phyloP scores from a whole-genome alignment of 2,113 vertebrate genomes.

The Drymodes brunneopygia region DNA sequence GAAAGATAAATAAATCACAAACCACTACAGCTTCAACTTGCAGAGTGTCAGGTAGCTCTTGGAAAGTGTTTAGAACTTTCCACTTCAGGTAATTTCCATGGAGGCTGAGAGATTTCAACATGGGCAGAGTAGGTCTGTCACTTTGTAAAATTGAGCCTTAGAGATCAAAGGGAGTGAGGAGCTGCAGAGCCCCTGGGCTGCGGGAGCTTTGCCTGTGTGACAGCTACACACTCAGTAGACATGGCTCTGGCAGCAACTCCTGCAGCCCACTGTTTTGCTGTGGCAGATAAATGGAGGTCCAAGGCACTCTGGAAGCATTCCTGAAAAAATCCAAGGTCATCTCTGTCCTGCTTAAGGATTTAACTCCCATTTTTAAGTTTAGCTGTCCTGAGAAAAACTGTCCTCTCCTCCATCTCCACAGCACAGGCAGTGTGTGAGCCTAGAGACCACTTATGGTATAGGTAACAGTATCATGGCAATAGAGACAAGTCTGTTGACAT shows the following conservation, averaged over 20 bases:
- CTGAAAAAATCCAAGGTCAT: neutral
- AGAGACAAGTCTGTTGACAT: neutral
- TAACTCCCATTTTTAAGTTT: neutral
- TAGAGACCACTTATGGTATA: neutral
- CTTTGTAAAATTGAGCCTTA: neutral
- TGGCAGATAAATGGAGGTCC: neutral
- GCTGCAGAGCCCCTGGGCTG: neutral
- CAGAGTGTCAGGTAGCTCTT: neutral
- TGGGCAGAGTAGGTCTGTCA: neutral
- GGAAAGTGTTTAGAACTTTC: slow-evolving; percentile 1
- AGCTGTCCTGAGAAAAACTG: neutral
- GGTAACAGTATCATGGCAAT: neutral
- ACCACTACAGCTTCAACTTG: neutral
- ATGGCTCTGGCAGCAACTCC: rapidly evolving
- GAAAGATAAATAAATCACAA: slow-evolving; percentile 38
- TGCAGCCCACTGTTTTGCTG: rapidly evolving
- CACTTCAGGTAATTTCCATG: neutral
- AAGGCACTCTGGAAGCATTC: neutral
- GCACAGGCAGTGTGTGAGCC: neutral
- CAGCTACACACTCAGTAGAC: rapidly evolving
- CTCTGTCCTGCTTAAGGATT: neutral
- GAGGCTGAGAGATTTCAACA: neutral
- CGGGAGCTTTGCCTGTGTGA: neutral
- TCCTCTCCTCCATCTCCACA: neutral
- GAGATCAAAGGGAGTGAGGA: neutral